Evolutionary conservation across 2,113 vertebrate species (phyloP).

Genomic region (Desmodus rotundus): DNA sequence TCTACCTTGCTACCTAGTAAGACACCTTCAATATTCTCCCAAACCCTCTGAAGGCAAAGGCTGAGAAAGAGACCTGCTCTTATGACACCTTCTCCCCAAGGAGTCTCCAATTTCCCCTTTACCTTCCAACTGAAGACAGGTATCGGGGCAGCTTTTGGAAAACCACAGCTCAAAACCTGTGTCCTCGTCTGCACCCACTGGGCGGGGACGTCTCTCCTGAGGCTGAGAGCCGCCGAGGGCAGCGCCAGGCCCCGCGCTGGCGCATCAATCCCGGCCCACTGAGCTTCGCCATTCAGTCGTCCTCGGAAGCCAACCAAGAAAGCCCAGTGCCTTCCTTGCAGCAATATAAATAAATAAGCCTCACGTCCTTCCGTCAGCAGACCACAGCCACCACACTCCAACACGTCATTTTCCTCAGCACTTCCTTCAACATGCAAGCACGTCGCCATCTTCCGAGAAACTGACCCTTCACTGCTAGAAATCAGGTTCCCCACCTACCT

Average conservation of each 20-base stretch:
- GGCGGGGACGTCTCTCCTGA: background rate
- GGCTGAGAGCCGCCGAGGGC: background rate
- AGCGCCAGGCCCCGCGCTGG: background rate
- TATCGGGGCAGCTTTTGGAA: background rate
- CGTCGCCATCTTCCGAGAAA: background rate
- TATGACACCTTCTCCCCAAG: background rate
- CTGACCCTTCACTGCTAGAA: accelerated
- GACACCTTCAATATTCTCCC: background rate
- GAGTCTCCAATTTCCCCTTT: background rate
- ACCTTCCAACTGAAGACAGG: background rate
- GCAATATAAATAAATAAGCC: accelerated
- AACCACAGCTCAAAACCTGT: background rate
- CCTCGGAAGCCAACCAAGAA: background rate
- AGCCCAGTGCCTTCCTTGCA: background rate
- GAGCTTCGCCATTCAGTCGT: accelerated
- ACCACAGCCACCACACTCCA: too few relatives aligned
- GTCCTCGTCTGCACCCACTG: background rate
- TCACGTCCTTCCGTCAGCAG: accelerated
- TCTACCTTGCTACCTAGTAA: too few relatives aligned
- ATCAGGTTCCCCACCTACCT: constrained; percentile 78
- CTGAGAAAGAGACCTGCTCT: background rate
- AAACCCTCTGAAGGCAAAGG: accelerated
- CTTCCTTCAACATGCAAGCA: background rate
- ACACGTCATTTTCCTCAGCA: background rate
- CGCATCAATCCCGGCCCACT: accelerated